Percentiles rank a stretch among this genome's conserved stretches.
These are phyloP conservation scores for Diabrotica undecimpunctata DNA, from an alignment of 1,140 invertebrate species.

Conservation along the genomic window DNA sequence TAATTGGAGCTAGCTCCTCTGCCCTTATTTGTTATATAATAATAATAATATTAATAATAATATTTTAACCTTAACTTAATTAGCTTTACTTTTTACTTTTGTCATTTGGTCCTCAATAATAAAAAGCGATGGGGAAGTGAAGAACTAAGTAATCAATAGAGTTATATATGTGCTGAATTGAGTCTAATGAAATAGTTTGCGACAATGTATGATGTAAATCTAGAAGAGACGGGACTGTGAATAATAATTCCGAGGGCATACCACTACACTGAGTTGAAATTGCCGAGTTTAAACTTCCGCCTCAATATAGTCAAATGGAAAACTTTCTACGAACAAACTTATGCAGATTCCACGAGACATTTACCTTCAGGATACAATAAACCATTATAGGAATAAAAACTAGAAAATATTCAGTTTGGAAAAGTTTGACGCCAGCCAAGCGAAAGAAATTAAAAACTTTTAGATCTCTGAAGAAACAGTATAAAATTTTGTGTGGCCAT, in stretches of 20 bases:
- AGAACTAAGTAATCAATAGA: no score
- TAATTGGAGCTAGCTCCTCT: no score
- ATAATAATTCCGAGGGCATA: not conserved
- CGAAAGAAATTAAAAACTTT: slow-evolving; percentile 3
- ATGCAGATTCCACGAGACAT: not conserved
- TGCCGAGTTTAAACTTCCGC: slow-evolving; percentile 1
- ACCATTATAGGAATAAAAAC: slow-evolving; percentile 2
- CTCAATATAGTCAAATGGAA: not conserved
- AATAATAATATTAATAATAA: no score
- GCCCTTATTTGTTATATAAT: no score
- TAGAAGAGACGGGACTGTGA: not conserved
- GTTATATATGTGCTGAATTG: no score
- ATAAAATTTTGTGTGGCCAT: not conserved
- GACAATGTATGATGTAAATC: no score
- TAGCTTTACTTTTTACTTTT: no score
- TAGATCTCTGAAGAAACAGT: not conserved
- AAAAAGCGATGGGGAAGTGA: no score
- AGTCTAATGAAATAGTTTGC: no score
- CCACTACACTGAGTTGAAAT: slow-evolving; percentile 1
- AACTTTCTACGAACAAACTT: not conserved
- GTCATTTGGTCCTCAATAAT: no score
- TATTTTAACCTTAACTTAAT: no score
- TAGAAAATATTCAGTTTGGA: not conserved
- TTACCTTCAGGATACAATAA: slow-evolving; percentile 1
- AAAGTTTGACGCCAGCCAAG: not conserved